Conservation (phyloP, 2,113 vertebrate species). For the Rynchops niger region DNA sequence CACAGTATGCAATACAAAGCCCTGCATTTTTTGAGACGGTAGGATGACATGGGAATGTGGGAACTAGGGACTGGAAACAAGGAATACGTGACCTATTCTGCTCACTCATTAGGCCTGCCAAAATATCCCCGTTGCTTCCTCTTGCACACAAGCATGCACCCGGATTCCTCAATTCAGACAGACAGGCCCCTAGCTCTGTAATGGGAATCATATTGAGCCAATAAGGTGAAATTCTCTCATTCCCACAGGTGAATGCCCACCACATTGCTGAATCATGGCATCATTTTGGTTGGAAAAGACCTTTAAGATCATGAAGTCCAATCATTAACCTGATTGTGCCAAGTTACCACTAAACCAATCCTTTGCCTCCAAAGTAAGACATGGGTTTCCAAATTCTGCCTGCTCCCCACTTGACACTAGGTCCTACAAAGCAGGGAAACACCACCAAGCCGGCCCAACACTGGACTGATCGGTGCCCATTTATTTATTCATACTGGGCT, state of each 20-base stretch:
- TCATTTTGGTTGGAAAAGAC: neutral
- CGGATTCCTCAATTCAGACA: neutral
- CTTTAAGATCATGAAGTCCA: neutral
- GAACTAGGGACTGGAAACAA: neutral
- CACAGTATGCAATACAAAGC: neutral
- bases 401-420: neutral
- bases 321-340: neutral
- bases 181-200: neutral
- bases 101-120: neutral
- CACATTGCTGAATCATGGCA: neutral
- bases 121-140: neutral
- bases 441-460: neutral
- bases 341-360: neutral
- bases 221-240: neutral
- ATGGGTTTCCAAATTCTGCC: neutral
- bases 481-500: neutral
- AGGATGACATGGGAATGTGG: neutral
- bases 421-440: neutral
- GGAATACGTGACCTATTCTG: neutral
- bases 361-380: neutral
- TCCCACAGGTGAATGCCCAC: neutral
- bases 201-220: neutral
- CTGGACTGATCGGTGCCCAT: neutral
- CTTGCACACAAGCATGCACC: neutral
- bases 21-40: neutral